Evolutionary conservation across 2,797 vertebrate genomes (phyloP).

Genomic region (Melanogrammus aeglefinus): DNA sequence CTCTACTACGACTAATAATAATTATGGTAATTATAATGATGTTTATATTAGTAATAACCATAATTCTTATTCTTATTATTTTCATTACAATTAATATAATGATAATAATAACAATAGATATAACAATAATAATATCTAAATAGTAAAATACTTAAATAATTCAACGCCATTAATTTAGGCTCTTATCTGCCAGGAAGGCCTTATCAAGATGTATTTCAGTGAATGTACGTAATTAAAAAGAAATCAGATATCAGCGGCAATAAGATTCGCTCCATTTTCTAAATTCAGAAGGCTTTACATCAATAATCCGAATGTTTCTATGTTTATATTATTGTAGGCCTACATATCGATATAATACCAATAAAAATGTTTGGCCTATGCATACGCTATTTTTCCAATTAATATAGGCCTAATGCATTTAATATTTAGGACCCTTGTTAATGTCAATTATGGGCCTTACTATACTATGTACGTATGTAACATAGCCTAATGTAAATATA

Average conservation of each 20-base stretch:
- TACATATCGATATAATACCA: neutral
- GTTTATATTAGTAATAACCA: neutral
- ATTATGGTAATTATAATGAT: neutral
- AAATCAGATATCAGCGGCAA: slow-evolving; percentile 3
- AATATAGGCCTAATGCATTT: neutral
- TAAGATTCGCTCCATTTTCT: neutral
- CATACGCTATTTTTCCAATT: neutral
- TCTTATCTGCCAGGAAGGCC: neutral
- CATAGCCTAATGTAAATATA: neutral
- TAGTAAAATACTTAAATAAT: neutral
- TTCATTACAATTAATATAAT: neutral
- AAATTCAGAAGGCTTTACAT: neutral
- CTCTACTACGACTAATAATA: neutral
- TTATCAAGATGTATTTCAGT: neutral
- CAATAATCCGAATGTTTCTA: neutral
- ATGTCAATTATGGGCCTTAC: neutral
- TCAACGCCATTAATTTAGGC: neutral
- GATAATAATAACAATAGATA: neutral
- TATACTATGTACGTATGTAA: no score
- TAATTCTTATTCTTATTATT: neutral
- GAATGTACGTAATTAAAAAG: neutral
- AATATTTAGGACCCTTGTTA: neutral
- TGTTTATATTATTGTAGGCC: neutral
- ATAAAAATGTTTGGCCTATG: neutral
- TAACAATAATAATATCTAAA: neutral